phyloP scores from a whole-genome alignment of 1,140 invertebrate species.

The Drosophila ironensis region DNA sequence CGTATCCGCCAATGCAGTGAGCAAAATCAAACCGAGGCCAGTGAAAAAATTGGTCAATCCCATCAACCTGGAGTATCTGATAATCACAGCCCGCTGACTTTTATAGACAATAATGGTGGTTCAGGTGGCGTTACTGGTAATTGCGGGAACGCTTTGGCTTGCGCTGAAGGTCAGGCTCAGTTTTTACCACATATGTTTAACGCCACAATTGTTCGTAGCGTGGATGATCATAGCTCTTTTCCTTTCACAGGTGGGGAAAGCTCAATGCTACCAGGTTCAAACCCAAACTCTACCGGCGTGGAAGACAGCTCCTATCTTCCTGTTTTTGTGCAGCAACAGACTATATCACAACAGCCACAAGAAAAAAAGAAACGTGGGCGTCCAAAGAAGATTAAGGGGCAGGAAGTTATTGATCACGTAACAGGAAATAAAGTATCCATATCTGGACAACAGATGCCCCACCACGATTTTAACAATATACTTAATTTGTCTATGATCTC shows the following conservation, averaged over 20 bases:
- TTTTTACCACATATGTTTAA: conserved; percentile 30
- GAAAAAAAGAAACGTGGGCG: conserved; percentile 94
- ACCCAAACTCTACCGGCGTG: not conserved
- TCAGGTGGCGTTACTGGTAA: not conserved
- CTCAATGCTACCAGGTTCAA: conserved; percentile 1
- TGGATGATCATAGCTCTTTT: conserved; percentile 7
- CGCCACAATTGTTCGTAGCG: conserved; percentile 6
- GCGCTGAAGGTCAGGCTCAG: conserved; percentile 18
- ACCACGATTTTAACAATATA: conserved; percentile 70
- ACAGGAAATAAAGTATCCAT: conserved; percentile 35
- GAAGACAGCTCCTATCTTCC: conserved; percentile 36
- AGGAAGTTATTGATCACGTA: conserved; percentile 76
- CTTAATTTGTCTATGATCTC: conserved; percentile 68
- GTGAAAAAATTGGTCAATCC: not conserved
- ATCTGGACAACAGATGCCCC: conserved; percentile 19
- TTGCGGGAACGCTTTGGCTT: conserved; percentile 7
- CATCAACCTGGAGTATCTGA: not conserved
- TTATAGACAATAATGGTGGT: conserved; percentile 19
- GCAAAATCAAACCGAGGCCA: conserved; percentile 57
- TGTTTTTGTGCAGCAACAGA: conserved; percentile 39
- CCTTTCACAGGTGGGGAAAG: conserved; percentile 22
- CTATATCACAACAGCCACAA: conserved; percentile 81
- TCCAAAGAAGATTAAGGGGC: conserved; percentile 92
- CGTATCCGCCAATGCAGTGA: conserved; percentile 86
- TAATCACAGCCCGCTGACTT: conserved; percentile 22